These are phyloP conservation scores for Diplogasteroides magnus DNA, from an alignment of 1,140 invertebrate genomes.

Conservation along the genomic window DNA sequence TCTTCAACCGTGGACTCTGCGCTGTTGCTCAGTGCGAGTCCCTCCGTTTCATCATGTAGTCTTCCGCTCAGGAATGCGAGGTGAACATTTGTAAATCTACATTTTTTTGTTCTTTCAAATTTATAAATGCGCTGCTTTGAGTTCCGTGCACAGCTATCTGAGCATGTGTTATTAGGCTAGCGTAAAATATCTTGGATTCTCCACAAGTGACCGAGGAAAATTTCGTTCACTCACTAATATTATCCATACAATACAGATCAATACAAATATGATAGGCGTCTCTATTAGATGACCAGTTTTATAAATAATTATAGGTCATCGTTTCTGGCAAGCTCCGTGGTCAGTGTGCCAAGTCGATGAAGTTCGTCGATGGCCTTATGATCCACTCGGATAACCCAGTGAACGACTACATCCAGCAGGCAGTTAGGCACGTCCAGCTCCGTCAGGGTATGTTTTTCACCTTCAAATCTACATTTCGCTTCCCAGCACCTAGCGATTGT, in stretches of 20 bases:
- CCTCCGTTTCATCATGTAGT: conserved; percentile 98
- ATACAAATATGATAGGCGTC: too few relatives aligned
- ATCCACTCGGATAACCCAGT: conserved; percentile 98
- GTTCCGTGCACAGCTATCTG: too few relatives aligned
- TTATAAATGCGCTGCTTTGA: too few relatives aligned
- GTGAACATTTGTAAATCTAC: background rate
- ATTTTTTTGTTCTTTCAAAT: background rate
- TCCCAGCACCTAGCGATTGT: too few relatives aligned
- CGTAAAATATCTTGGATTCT: background rate
- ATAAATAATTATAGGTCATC: conserved; percentile 66
- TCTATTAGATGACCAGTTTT: background rate
- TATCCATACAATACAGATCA: background rate
- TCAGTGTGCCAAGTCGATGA: conserved; percentile 99
- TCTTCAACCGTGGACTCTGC: conserved; percentile 91
- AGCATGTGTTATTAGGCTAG: too few relatives aligned
- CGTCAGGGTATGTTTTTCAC: conserved; percentile 71
- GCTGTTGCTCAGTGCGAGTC: conserved; percentile 99
- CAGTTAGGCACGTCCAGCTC: conserved; percentile 91
- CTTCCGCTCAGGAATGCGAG: conserved; percentile 88
- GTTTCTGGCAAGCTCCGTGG: conserved; percentile 97
- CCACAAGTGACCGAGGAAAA: background rate
- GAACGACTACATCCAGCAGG: conserved; percentile 95
- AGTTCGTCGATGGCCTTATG: conserved; percentile 99
- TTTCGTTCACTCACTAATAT: background rate
- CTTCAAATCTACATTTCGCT: too few relatives aligned